Base-by-base conservation (phyloP, 2,888 invertebrate species). In the Zaprionus obscuricornis region DNA sequence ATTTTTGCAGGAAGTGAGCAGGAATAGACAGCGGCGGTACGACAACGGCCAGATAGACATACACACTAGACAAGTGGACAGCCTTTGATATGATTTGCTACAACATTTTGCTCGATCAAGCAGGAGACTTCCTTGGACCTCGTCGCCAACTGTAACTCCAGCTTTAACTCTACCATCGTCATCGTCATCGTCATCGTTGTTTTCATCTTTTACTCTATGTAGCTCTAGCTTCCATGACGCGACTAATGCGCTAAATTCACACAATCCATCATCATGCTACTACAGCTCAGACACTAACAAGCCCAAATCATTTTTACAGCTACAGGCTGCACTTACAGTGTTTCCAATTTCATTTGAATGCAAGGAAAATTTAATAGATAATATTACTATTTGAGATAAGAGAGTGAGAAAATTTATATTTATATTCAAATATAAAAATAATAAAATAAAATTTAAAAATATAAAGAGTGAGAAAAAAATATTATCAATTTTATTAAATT, bases 231-330 rank as follows among this genome's bases (percentile, higher is more conserved):
- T 49, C 60, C 72, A 83, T 79, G 77, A 77, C 62, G 78, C 81
- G 83, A 85, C 87, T 87, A 87, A 88, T 87, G 88, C 83, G 83
- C 85, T 74, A 87, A 87, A 74, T 89, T 89, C 89, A 89, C 89
- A 89, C 89, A 89, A 89, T 89, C 85, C 86, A 88, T 89, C 88
- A 89, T 88, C 85, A 37, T 62, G 66, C 59, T 47, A 54, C 31
- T 36, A 11, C 65, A 66, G 58, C 47, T 67, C 54, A 68, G 88
- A 88, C 88, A 88, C 84, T 88, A 88, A 88, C 88, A 88, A 88
- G 87, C 84, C 88, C 76, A 85, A 84, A 87, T 85, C 87, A 75
- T 70, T 65, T 68, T 74, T 64, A 72, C 81, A 84, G 69, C 60
- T 69, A 67, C 42, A 42, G 31, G 11, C 43, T 14, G 26, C 6